Evolutionary conservation across 2,888 invertebrate species (phyloP).

Genomic region (Dugesia japonica): DNA sequence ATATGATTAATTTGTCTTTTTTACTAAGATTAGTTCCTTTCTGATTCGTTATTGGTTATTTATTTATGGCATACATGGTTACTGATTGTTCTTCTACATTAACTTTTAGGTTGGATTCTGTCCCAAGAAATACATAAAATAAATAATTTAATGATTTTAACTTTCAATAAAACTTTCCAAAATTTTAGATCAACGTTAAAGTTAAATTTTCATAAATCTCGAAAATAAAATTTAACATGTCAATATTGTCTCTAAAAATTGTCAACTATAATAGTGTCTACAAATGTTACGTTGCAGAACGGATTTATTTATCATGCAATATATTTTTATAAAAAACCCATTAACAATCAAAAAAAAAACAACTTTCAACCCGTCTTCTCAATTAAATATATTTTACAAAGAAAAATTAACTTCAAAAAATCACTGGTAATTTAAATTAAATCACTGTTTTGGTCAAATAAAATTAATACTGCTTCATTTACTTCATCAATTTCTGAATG

Average conservation of each 20-base stretch:
- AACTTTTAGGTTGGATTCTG: too few species aligned
- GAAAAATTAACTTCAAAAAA: conserved; percentile 10
- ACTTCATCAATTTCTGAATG: neutral
- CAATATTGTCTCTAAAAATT: too few species aligned
- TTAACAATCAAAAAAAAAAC: neutral
- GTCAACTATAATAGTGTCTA: too few species aligned
- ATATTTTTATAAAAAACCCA: neutral
- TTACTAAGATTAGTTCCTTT: too few species aligned
- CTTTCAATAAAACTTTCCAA: too few species aligned
- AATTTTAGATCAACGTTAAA: too few species aligned
- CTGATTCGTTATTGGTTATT: too few species aligned
- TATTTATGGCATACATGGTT: too few species aligned
- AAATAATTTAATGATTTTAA: too few species aligned
- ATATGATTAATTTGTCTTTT: conserved; percentile 50
- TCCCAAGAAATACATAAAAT: too few species aligned
- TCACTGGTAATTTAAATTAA: conserved; percentile 8
- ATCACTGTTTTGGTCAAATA: neutral
- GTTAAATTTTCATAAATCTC: neutral
- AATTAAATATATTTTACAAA: neutral
- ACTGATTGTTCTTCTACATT: too few species aligned
- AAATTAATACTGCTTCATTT: neutral
- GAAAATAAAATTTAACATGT: too few species aligned
- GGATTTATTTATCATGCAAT: neutral
- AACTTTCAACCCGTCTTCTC: neutral
- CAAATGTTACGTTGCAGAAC: neutral